Percentiles rank a stretch among this genome's conserved stretches.
Conservation (phyloP, 2,888 invertebrate species). For the Listrodromus nycthemerus region DNA sequence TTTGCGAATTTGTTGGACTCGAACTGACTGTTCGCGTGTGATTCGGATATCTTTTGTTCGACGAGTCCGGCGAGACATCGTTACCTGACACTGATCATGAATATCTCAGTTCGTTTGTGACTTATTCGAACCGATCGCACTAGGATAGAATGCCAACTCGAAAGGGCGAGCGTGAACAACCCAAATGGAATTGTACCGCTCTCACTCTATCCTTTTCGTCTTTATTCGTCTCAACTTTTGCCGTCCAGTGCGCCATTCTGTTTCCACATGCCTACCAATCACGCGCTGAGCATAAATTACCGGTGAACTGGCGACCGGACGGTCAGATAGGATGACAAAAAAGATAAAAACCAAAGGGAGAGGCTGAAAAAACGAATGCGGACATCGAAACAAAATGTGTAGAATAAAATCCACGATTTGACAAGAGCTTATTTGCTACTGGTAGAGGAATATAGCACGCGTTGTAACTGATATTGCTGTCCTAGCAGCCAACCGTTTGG, state of each 20-base stretch:
- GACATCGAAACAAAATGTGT: slow-evolving; percentile 18
- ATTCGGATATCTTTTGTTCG: background rate
- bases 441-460: slow-evolving; percentile 33
- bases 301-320: slow-evolving; percentile 18
- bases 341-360: background rate
- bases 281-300: slow-evolving; percentile 69
- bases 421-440: slow-evolving; percentile 22
- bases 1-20: background rate
- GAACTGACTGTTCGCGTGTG: slow-evolving; percentile 8
- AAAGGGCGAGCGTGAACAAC: background rate
- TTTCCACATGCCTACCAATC: slow-evolving; percentile 71
- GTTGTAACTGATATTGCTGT: slow-evolving; percentile 63
- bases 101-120: slow-evolving; percentile 22
- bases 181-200: slow-evolving; percentile 20
- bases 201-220: slow-evolving; percentile 2
- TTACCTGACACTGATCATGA: slow-evolving; percentile 16
- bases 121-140: slow-evolving; percentile 19
- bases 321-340: background rate
- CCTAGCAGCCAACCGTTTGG: slow-evolving; percentile 23
- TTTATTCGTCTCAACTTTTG: slow-evolving; percentile 15
- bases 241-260: slow-evolving; percentile 44
- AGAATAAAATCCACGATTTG: background rate
- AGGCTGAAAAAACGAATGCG: background rate
- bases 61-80: slow-evolving; percentile 41
- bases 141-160: slow-evolving; percentile 22